phyloP scores from a whole-genome alignment of 2,113 vertebrate species.

The Dicerorhinus sumatrensis region DNA sequence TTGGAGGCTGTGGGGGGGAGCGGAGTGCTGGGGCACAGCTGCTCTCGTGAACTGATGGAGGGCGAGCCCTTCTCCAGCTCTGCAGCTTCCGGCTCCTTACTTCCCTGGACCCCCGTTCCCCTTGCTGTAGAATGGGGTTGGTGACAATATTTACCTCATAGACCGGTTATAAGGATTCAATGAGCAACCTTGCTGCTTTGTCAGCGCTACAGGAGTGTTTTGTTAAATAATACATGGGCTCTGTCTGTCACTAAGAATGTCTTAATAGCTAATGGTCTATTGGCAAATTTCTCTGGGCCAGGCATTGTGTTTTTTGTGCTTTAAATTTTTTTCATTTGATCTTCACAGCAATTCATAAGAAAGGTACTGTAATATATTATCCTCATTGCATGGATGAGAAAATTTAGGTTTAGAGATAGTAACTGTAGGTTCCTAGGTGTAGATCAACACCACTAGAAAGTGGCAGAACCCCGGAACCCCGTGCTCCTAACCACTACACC shows the following conservation, averaged over 20 bases:
- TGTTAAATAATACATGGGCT: not conserved
- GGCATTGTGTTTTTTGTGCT: not conserved
- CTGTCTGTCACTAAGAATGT: not conserved
- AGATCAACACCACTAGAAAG: not conserved
- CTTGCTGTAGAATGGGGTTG: not conserved
- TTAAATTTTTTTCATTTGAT: not conserved
- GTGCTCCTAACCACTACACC: not conserved
- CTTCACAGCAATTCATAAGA: not conserved
- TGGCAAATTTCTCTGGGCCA: not conserved
- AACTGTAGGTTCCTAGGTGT: not conserved
- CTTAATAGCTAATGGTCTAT: not conserved
- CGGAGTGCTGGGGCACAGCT: not conserved
- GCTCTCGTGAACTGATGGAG: not conserved
- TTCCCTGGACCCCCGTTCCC: too few relatives aligned
- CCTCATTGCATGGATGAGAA: not conserved
- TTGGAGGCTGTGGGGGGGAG: not conserved
- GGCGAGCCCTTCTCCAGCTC: not conserved
- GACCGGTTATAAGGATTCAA: not conserved
- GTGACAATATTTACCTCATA: not conserved
- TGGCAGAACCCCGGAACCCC: rapidly evolving
- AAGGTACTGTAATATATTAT: not conserved
- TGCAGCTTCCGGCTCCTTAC: too few relatives aligned
- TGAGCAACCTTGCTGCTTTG: too few relatives aligned
- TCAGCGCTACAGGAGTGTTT: not conserved
- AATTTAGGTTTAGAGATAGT: not conserved